phyloP scores from a whole-genome alignment of 2,113 vertebrate species.

The Lycaon pictus region DNA sequence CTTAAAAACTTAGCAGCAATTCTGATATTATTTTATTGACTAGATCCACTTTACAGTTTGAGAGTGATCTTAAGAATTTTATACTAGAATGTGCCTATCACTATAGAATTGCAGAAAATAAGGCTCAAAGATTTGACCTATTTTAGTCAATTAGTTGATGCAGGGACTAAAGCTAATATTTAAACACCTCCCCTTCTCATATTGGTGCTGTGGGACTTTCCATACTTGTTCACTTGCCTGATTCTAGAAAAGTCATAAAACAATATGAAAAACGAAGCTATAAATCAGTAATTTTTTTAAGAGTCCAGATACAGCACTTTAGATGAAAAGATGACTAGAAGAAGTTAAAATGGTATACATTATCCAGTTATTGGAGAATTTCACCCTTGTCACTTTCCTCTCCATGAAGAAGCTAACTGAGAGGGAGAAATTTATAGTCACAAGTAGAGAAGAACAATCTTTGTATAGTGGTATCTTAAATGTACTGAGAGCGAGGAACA shows the following conservation, averaged over 20 bases:
- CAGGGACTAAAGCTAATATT: neutral
- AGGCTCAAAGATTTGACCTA: neutral
- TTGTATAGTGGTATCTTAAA: neutral
- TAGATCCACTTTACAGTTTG: neutral
- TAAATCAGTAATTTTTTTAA: neutral
- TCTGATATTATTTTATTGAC: neutral
- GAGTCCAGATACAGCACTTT: neutral
- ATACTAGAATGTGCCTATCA: neutral
- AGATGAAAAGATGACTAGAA: neutral
- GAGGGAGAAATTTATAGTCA: neutral
- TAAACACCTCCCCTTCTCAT: neutral
- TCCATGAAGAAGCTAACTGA: neutral
- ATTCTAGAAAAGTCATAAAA: neutral
- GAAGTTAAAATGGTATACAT: neutral
- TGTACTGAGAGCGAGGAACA: neutral
- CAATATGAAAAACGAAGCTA: neutral
- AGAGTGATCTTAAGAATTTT: neutral
- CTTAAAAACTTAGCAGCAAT: neutral
- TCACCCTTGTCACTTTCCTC: neutral
- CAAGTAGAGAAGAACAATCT: neutral
- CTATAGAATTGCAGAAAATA: neutral
- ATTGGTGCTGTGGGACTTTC: slow-evolving; percentile 8
- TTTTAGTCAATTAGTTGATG: neutral
- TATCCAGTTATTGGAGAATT: neutral
- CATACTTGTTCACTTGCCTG: neutral